Base-by-base conservation (phyloP, 1,140 invertebrate species). In the Oreohelix idahoensis region DNA sequence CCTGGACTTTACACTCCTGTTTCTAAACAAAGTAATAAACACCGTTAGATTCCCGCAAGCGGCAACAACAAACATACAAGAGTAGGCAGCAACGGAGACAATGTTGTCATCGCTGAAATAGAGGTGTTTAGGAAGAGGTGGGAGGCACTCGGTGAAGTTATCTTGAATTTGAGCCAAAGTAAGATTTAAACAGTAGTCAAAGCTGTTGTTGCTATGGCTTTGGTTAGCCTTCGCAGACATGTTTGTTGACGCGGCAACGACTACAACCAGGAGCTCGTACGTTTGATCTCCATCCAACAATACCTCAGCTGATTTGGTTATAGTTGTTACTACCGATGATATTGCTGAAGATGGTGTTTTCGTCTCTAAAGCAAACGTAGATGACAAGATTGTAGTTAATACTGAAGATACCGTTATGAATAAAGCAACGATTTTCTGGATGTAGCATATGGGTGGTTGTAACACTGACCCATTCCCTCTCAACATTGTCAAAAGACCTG, bases 21-120 rank as follows among this genome's bases (percentile, higher is more conserved):
- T 95, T n/a, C 94, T 92, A 71, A 95, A 94, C 1, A 97, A 92
- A 1, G 96, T 95, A 1, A 95, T 93, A 85, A 97, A 96, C 17
- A 97, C 95, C 0, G 94, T 95, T 1, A 96, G 89, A 92, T 98
- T 98, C 73, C 97, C 97, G 71, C 96, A 94, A 10, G 96, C 95
- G 4, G 97, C 97, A 86, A 98, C 93, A 85, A 97, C 93, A 95
- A 98, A 96, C 77, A 98, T 93, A 80, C 96, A 94, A 90, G 95
- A 96, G 87, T 96, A 96, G 53, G 95, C 94, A 1, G 95, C 93
- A 0, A 96, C 96, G 32, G 96, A 95, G 29, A 97, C 93, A 83
- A 95, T 89, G 89, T 96, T 96, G 26, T 96, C 95, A 79, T 95
- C 95, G 90, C 96, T 96, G 92, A 97, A 97, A 10, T 92, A 93